Evolutionary conservation across 2,113 vertebrate genomes (phyloP).

Genomic region (Callipepla californica): DNA sequence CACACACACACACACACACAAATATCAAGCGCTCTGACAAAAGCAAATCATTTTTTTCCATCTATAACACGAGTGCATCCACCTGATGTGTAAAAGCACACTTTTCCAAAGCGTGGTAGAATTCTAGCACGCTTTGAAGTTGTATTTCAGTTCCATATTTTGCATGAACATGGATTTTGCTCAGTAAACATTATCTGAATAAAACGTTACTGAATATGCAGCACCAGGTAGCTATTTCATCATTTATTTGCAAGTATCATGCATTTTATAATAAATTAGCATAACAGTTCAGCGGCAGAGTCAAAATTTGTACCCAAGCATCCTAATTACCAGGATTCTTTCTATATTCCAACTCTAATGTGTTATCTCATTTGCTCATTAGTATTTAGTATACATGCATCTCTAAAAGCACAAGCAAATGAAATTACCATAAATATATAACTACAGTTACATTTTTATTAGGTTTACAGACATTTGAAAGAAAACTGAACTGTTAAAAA

Average conservation of each 20-base stretch:
- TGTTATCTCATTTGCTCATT: slow-evolving; percentile 53
- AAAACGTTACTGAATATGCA: slow-evolving; percentile 8
- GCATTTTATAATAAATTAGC: slow-evolving; percentile 62
- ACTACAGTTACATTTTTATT: slow-evolving; percentile 40
- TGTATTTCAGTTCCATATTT: background rate
- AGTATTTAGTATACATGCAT: slow-evolving; percentile 43
- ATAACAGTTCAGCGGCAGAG: slow-evolving; percentile 57
- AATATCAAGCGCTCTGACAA: background rate
- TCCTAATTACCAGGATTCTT: slow-evolving; percentile 39
- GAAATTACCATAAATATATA: slow-evolving; percentile 55
- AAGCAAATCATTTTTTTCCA: background rate
- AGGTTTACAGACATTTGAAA: slow-evolving; percentile 22
- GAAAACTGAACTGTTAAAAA: background rate
- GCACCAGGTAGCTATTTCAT: slow-evolving; percentile 26
- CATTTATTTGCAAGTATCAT: slow-evolving; percentile 60
- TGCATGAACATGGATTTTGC: background rate
- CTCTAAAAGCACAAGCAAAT: slow-evolving; percentile 39
- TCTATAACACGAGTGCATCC: background rate
- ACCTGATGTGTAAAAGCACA: background rate
- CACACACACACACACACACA: too few species aligned
- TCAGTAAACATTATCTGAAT: slow-evolving; percentile 27
- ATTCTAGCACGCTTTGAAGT: background rate
- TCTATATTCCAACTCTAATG: slow-evolving; percentile 13
- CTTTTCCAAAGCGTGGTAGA: background rate
- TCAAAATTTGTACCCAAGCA: slow-evolving; percentile 42